Base-by-base conservation (phyloP, 2,888 invertebrate species). In the Pseudococcus viburni region DNA sequence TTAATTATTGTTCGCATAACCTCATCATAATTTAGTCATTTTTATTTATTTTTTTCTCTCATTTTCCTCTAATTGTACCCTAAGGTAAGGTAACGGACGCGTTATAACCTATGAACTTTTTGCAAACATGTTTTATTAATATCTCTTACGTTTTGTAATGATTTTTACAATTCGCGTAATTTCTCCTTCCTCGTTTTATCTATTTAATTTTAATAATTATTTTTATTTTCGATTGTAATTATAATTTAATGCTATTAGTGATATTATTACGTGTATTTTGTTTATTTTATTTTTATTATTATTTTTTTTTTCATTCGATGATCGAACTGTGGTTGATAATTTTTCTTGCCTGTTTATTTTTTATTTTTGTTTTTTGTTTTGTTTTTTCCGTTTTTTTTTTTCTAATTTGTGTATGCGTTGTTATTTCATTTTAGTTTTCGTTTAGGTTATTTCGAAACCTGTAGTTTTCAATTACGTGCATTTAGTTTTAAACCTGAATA, bases 401-500 rank as follows among this genome's bases (percentile, higher is more conserved):
- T 33, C 73, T 39, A 73, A 33, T 73, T 73, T 73, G 73, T 73
- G 73, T 73, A 8, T 73, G 73, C 73, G 73, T 73, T 73, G 73
- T 73, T 73, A 73, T 33, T 73, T 68, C 33, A 26, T 68, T 42
- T 42, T 42, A 42, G 6, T 68, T 68, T 68, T 39, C 7, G 17
- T 33, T 73, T 33, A 39, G 33, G 17, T n/a, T 73, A 39, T 73
- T 73, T 73, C 73, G 39, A 73, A 73, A 73, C 73, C 17, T 11
- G 73, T 39, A 73, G 73, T 83, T 83, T 83, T 46, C 19, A 42
- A 83, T 83, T 83, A 46, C 46, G 9, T 83, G 80, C 80, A 83
- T 83, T 83, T 83, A 83, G 46, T 83, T 83, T 42, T 46, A 83
- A 80, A 83, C 80, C 33, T n/a, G 46, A 83, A 17, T 83, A 26